These are phyloP conservation scores for Onychomys leucogaster DNA, from an alignment of 2,797 vertebrate genomes.

Conservation along the genomic window DNA sequence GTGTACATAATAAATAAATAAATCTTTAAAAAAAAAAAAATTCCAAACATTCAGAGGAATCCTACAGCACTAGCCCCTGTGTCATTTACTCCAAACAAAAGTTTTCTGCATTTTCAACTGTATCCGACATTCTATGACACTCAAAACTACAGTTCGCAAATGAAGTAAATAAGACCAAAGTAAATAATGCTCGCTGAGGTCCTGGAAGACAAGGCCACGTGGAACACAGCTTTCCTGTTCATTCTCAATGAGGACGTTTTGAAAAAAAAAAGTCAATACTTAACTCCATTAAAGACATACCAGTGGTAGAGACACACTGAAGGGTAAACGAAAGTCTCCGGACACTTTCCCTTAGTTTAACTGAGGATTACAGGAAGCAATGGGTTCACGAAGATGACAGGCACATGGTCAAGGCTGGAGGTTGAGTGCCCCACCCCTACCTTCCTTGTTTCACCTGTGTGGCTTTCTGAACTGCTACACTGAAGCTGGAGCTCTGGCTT, in stretches of 20 bases:
- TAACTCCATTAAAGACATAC: conserved; percentile 5
- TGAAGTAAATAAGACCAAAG: neutral
- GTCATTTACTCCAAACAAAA: neutral
- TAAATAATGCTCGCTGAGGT: neutral
- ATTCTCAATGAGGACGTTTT: neutral
- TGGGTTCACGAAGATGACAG: neutral
- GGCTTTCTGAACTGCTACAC: neutral
- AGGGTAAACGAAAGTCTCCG: neutral
- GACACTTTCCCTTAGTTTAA: neutral
- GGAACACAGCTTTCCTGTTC: neutral
- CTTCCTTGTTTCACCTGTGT: neutral
- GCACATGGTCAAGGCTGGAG: neutral
- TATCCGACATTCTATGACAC: neutral
- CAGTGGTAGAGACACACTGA: neutral
- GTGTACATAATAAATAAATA: too few species aligned
- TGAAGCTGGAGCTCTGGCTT: conserved; percentile 26
- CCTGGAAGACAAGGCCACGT: neutral
- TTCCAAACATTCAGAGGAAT: neutral
- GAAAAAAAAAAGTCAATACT: conserved; percentile 31
- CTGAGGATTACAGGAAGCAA: neutral
- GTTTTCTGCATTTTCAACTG: neutral
- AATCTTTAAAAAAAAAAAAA: too few species aligned
- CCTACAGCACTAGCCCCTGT: neutral
- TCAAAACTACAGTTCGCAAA: neutral
- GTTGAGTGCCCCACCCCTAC: neutral